Base-by-base conservation (phyloP, 2,797 vertebrate species). In the Hoplostethus mediterraneus region DNA sequence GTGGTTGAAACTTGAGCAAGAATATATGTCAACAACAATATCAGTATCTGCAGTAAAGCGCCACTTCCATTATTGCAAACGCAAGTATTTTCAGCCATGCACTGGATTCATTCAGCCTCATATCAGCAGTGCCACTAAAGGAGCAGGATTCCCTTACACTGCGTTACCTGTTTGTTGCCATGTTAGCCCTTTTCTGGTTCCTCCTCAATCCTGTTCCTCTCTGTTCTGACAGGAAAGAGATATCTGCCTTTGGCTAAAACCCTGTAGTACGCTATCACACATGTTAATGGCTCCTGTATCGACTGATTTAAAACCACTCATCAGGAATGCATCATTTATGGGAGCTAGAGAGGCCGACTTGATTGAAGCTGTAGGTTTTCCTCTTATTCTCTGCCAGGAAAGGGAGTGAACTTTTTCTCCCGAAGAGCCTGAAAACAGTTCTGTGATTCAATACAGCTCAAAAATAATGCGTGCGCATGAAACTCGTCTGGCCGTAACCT, bases 401-500 rank as follows among this genome's bases (percentile, higher is more conserved):
- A 51, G 47, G 55, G 45, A 68, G 56, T 38, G 8, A 1, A 8
- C 7, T 12, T 30, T 28, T 21, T n/a, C 49, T 53, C 55, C 33
- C 31, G 1, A 3, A 64, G 30, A 36, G 33, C 7, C 13, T 40
- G 14, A 16, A 61, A 51, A 6, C 6, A 0, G n/a, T 21, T 48
- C 53, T 40, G 13, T 17, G 53, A 58, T 69, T 54, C 65, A 13
- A 62, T 17, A 2, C 54, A 48, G 48, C 33, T 6, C 16, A 28
- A 8, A 71, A 6, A 52, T 0, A 40, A 53, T 36, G 25, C 21
- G n/a, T 48, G 47, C 8, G 25, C 49, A 53, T 28, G 4, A 55
- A 21, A 16, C 17, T 14, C n/a, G n/a, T 16, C 49, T 48, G 12
- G 48, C 53, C 16, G 8, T 2, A 28, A 73, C 25, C 55, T 52